Conservation (phyloP, 2,888 invertebrate genomes). For the Carterocephalus palaemon region DNA sequence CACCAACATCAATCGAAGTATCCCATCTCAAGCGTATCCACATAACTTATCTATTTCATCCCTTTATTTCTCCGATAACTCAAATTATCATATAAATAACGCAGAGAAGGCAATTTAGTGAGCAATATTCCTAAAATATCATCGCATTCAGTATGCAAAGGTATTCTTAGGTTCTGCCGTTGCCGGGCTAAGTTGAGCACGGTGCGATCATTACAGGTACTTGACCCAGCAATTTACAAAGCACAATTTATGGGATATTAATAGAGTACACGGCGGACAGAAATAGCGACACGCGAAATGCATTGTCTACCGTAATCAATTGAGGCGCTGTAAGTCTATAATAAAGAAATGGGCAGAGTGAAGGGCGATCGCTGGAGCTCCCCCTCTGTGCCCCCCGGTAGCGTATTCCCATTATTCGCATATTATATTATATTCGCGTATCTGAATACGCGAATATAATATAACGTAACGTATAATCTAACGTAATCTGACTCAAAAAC, state of each 20-base stretch:
- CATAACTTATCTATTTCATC: conserved; percentile 28
- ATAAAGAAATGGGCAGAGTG: no score
- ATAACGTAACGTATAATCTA: no score
- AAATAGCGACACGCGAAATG: conserved; percentile 54
- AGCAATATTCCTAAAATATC: conserved; percentile 53
- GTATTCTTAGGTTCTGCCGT: conserved; percentile 37
- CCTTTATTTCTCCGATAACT: conserved; percentile 26
- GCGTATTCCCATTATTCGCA: no score
- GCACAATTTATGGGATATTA: conserved; percentile 62
- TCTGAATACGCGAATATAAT: no score
- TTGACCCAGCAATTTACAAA: conserved; percentile 59
- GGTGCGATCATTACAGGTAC: conserved; percentile 53
- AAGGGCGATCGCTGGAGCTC: no score
- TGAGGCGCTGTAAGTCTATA: no score
- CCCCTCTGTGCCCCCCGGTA: no score
- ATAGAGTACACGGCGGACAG: conserved; percentile 55
- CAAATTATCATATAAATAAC: conserved; percentile 29
- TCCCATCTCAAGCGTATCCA: conserved; percentile 6
- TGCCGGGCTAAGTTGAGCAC: conserved; percentile 36
- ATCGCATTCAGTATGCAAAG: conserved; percentile 39
- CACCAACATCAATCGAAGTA: conserved; percentile 6
- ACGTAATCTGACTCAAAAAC: no score
- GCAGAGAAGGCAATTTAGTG: conserved; percentile 43
- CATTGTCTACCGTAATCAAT: conserved; percentile 21
- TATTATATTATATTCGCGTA: no score